Evolutionary conservation across 2,113 vertebrate species (phyloP).

Genomic region (Ammodytes marinus): DNA sequence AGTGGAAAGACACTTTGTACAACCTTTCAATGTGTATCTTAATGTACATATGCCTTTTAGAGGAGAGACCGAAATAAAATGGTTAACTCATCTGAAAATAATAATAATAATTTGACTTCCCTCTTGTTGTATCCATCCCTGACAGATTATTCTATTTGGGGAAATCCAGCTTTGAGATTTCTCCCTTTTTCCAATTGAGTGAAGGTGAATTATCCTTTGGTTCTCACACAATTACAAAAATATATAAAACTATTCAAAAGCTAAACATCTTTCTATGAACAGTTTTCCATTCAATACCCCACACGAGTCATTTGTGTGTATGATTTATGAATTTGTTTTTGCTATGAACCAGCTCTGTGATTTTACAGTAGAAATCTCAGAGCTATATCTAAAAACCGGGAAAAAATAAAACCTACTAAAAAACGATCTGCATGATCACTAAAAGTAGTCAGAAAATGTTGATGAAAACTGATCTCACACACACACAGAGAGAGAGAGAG

Average conservation of each 20-base stretch:
- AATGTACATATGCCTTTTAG: background rate
- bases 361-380: too few species aligned
- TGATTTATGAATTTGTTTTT: too few species aligned
- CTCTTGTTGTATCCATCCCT: background rate
- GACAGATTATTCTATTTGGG: background rate
- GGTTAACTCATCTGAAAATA: background rate
- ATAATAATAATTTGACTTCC: background rate
- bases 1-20: background rate
- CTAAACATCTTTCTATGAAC: background rate
- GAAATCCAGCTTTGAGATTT: background rate
- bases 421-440: too few species aligned
- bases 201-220: background rate
- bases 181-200: background rate
- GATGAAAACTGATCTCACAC: background rate
- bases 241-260: background rate
- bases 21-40: background rate
- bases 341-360: too few species aligned
- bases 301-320: too few species aligned
- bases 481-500: background rate
- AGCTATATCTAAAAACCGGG: too few species aligned
- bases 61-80: background rate
- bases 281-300: background rate
- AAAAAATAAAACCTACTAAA: too few species aligned
- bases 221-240: background rate
- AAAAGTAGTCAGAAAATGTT: too few species aligned